Base-by-base conservation (phyloP, 2,888 invertebrate genomes). In the Drosophila quinaria region DNA sequence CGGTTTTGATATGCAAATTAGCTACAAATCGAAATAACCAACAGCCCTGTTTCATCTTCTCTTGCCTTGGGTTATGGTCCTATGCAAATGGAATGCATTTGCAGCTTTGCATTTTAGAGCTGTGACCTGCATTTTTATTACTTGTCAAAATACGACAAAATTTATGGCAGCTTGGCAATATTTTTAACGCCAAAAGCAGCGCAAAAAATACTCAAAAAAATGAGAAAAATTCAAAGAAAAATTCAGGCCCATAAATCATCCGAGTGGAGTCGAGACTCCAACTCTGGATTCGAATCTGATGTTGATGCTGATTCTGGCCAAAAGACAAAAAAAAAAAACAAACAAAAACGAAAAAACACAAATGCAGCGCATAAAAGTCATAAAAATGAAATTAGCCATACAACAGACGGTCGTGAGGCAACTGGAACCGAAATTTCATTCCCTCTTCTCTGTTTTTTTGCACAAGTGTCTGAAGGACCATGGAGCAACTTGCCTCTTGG, bases 91-190 rank as follows among this genome's bases (percentile, higher is more conserved):
- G 49, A 78, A 67, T 78, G 80, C 78, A 78, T 74, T 76, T 76
- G 4, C 35, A 54, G 70, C 50, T 74, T 72, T 78, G 76, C 79
- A 73, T 75, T 77, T 83, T 62, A 47, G 70, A 66, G 61, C 58
- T 87, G 66, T 70, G 70, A 80, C 71, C 72, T 87, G 89, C 87
- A 84, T 84, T 86, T 86, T 89, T 86, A 86, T 86, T 81, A 89
- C 80, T 87, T 86, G 86, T 86, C 89, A 87, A 86, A 86, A 85
- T 74, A 80, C 72, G 65, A 70, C 73, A 50, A 76, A 84, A 86
- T 86, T 89, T 86, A 86, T 89, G 88, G 87, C 82, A 70, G 68
- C 69, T 64, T 74, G 70, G 89, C 80, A 78, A 85, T 85, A 87
- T 87, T 86, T 86, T 87, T 80, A 89, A 86, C 84, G 84, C 89